Percentiles rank a stretch among this genome's conserved stretches.
These are phyloP conservation scores for Alexandromys oeconomus DNA, from an alignment of 2,797 vertebrate genomes.

Conservation along the genomic window DNA sequence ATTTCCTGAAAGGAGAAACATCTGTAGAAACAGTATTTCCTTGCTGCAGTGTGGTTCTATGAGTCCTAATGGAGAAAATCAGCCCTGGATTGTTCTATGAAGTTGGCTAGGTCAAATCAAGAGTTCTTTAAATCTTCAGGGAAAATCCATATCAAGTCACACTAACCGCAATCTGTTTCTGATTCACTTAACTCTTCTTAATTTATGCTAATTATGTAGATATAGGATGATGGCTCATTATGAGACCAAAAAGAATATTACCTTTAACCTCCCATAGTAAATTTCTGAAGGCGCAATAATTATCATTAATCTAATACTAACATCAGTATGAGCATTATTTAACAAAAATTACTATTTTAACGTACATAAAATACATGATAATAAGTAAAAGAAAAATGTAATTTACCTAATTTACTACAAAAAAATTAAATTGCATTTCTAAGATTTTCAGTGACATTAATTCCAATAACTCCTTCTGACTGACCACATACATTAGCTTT, in stretches of 20 bases:
- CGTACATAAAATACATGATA: not conserved
- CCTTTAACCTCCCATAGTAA: not conserved
- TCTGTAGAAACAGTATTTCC: not conserved
- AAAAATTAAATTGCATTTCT: conserved; percentile 33
- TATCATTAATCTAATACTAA: conserved; percentile 29
- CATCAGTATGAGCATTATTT: conserved; percentile 3
- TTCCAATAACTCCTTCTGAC: not conserved
- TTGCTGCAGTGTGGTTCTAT: not conserved
- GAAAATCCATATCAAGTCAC: conserved; percentile 18
- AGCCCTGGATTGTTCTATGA: not conserved
- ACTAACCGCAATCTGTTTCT: not conserved
- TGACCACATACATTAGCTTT: conserved; percentile 46
- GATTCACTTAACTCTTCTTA: conserved; percentile 47
- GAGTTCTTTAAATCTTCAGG: conserved; percentile 26
- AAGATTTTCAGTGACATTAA: conserved; percentile 53
- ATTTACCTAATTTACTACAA: not conserved
- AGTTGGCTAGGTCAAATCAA: not conserved
- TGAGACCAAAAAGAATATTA: not conserved
- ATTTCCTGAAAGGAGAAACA: not conserved
- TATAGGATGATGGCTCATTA: not conserved
- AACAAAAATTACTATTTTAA: conserved; percentile 25
- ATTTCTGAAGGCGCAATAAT: conserved; percentile 29
- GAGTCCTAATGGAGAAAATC: not conserved
- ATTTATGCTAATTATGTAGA: conserved; percentile 31
- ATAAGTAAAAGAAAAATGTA: not conserved